Evolutionary conservation across 1,140 invertebrate species (phyloP).

Genomic region (Drosophila obscura): DNA sequence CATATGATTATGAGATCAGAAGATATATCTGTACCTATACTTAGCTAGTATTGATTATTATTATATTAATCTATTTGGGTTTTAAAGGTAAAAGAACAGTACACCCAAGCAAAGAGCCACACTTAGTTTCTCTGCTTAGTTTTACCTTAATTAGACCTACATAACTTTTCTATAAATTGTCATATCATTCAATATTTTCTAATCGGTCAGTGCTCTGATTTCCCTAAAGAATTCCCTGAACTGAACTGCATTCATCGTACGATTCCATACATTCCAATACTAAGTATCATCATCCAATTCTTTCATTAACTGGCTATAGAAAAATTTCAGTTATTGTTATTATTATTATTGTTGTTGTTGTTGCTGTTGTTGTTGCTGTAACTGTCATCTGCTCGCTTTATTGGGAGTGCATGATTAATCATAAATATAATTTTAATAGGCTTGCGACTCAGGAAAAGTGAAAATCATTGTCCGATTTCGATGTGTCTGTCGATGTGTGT

Average conservation of each 20-base stretch:
- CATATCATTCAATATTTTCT: slow-evolving; percentile 41
- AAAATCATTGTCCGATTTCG: slow-evolving; percentile 63
- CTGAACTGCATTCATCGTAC: slow-evolving; percentile 40
- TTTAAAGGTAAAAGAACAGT: background rate
- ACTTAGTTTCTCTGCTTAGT: no score
- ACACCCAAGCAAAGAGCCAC: no score
- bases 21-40: no score
- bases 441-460: slow-evolving; percentile 48
- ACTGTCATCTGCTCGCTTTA: slow-evolving; percentile 11
- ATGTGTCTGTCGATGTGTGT: slow-evolving; percentile 8
- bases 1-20: no score
- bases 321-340: slow-evolving; percentile 1
- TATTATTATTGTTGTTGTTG: slow-evolving; percentile 13
- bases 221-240: slow-evolving; percentile 6
- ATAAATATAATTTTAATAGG: slow-evolving; percentile 71
- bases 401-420: slow-evolving; percentile 69
- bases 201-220: slow-evolving; percentile 63
- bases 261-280: slow-evolving; percentile 27
- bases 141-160: background rate
- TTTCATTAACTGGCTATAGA: slow-evolving; percentile 41
- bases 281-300: slow-evolving; percentile 20
- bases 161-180: background rate
- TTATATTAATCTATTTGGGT: no score
- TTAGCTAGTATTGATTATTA: no score
- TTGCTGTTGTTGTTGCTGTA: slow-evolving; percentile 24